Base-by-base conservation (phyloP, 2,113 vertebrate genomes). In the Poeciliopsis turrubarensis region DNA sequence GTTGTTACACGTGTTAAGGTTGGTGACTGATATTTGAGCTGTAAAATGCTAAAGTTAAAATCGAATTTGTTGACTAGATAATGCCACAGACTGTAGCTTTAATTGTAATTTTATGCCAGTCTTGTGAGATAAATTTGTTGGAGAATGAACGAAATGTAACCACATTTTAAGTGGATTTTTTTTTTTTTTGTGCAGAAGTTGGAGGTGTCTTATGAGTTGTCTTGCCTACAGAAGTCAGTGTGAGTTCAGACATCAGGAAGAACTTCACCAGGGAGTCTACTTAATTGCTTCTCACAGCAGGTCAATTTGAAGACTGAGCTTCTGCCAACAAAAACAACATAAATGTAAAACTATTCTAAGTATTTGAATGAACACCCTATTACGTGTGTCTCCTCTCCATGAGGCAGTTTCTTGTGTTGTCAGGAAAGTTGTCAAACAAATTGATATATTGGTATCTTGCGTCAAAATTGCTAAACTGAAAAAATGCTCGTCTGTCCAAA, bases 1-100 rank as follows among this genome's bases (percentile, higher is more conserved):
- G 47, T 60, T 77, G 72, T 39, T 60, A 66, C 14, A 72, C 66
- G 72, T 27, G 72, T 19, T 78, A 32, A 75, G 71, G 44, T n/a
- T 34, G 68, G 79, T 79, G 80, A 83, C 64, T 87, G 78, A 81
- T 72, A 39, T 66, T 73, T 32, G 62, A 79, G 51, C 22, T 22
- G 51, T 25, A n/a, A 47, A 57, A 57, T 9, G 22, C 6, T 57
- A 9, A 57, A 25, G 6, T 25, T 9, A n/a, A 54, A n/a, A 10
- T 25, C 17, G 3, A 57, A 57, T 57, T 25, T 57, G 22, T 57
- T 57, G 51, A 54, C 22, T 7, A 54, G 47, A 57, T 57, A n/a
- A n/a, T 2, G 10, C 25, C 7, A 57, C 19, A 57, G 51, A 0
- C 15, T 15, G 14, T 47, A 17, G 17, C 17, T 57, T 2, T 10